Evolutionary conservation across 1,140 invertebrate genomes (phyloP).

Genomic region (Drosophila chauvacae): DNA sequence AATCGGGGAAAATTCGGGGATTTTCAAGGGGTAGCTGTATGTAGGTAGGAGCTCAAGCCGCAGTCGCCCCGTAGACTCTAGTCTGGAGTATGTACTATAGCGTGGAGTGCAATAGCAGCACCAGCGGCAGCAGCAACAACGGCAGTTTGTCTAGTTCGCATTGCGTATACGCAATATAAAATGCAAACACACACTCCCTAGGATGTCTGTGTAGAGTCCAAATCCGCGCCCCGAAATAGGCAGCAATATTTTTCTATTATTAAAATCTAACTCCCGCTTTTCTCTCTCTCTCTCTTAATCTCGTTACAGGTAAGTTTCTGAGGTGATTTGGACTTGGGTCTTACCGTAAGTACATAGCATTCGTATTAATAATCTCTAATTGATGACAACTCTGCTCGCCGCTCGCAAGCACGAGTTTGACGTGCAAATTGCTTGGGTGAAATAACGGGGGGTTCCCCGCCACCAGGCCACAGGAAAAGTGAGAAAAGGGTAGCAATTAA

Average conservation of each 20-base stretch:
- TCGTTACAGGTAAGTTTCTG: constrained; percentile 52
- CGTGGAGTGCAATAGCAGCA: neutral
- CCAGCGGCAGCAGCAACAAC: constrained; percentile 18
- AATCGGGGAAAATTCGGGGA: constrained; percentile 3
- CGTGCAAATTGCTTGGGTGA: constrained; percentile 66
- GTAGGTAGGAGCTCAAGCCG: constrained; percentile 43
- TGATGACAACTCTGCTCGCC: constrained; percentile 49
- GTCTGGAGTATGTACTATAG: constrained; percentile 38
- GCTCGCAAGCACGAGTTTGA: constrained; percentile 48
- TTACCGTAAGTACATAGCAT: constrained; percentile 21
- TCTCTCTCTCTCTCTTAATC: constrained; percentile 26
- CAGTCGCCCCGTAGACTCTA: constrained; percentile 39
- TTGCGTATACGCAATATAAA: constrained; percentile 60
- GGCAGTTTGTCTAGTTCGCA: constrained; percentile 45
- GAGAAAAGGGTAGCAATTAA: constrained; percentile 61
- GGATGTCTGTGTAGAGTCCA: neutral
- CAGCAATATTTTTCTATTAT: constrained; percentile 61
- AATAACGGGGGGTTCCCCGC: constrained; percentile 39
- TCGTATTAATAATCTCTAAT: constrained; percentile 62
- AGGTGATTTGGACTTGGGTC: neutral
- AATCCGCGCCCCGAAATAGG: constrained; percentile 59
- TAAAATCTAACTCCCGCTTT: constrained; percentile 12
- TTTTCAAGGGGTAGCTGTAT: neutral
- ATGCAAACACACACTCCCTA: constrained; percentile 1
- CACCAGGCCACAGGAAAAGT: constrained; percentile 28